phyloP scores from a whole-genome alignment of 2,797 vertebrate genomes.

The Prionace glauca region DNA sequence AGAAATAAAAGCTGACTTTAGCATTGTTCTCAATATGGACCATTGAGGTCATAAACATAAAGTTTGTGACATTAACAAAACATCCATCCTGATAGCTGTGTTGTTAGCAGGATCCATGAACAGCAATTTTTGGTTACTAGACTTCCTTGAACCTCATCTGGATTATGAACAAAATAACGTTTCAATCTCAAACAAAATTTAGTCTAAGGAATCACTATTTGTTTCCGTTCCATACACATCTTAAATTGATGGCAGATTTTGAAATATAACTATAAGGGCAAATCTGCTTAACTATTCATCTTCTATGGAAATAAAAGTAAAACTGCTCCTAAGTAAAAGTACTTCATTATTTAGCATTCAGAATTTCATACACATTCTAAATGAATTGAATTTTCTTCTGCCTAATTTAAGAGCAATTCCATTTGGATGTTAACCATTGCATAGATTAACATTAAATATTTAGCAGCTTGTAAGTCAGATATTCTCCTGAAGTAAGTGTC shows the following conservation, averaged over 20 bases:
- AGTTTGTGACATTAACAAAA: background rate
- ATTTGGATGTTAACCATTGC: background rate
- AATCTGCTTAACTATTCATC: background rate
- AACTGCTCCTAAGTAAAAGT: background rate
- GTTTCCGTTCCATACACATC: background rate
- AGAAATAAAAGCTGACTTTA: background rate
- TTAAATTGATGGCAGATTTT: background rate
- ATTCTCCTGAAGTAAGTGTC: background rate
- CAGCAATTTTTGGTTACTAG: background rate
- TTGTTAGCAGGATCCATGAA: background rate
- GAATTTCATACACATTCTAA: background rate
- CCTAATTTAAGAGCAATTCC: background rate
- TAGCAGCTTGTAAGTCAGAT: background rate
- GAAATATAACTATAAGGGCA: background rate
- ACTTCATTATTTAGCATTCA: background rate
- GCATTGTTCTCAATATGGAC: background rate
- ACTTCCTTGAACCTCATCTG: background rate
- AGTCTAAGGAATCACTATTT: background rate
- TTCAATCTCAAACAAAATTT: background rate
- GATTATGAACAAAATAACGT: background rate
- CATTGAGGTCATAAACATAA: background rate
- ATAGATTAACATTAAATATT: background rate
- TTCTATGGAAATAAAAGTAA: background rate
- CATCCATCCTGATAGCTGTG: background rate
- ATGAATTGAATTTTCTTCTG: background rate